Conservation (phyloP, 2,113 vertebrate species). For the Tachysurus fulvidraco region DNA sequence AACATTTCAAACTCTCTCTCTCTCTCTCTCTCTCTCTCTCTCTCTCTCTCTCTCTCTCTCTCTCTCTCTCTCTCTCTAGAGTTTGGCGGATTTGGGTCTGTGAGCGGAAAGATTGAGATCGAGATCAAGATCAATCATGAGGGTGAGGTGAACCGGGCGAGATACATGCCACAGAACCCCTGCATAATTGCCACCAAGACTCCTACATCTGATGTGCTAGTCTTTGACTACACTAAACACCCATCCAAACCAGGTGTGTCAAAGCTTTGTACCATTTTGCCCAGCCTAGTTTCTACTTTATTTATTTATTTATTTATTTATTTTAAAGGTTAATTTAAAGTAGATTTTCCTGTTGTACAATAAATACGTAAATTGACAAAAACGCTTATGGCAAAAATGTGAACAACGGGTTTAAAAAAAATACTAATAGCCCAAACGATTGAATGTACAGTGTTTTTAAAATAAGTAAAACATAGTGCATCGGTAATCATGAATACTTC, state of each 20-base stretch:
- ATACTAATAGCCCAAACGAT: background rate
- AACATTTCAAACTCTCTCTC: background rate
- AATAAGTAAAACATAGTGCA: background rate
- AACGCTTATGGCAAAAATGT: background rate
- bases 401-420: background rate
- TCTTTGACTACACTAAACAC: slow-evolving; percentile 93
- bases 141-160: slow-evolving; percentile 91
- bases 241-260: slow-evolving; percentile 85
- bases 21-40: background rate
- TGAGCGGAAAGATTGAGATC: slow-evolving; percentile 89
- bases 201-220: slow-evolving; percentile 88
- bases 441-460: background rate
- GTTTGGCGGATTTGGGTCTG: slow-evolving; percentile 92
- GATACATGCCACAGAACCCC: slow-evolving; percentile 93
- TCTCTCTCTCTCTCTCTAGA: slow-evolving; percentile 68
- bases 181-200: slow-evolving; percentile 93
- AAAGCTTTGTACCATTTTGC: background rate
- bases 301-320: background rate
- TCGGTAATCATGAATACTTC: background rate
- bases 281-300: background rate
- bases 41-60: background rate
- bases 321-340: too few relatives aligned
- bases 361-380: background rate
- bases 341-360: too few relatives aligned
- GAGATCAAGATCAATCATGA: slow-evolving; percentile 96